A percentile compares a stretch with the other conserved stretches of the same genome.
phyloP scores from a whole-genome alignment of 2,113 vertebrate species.

The Mobula birostris region DNA sequence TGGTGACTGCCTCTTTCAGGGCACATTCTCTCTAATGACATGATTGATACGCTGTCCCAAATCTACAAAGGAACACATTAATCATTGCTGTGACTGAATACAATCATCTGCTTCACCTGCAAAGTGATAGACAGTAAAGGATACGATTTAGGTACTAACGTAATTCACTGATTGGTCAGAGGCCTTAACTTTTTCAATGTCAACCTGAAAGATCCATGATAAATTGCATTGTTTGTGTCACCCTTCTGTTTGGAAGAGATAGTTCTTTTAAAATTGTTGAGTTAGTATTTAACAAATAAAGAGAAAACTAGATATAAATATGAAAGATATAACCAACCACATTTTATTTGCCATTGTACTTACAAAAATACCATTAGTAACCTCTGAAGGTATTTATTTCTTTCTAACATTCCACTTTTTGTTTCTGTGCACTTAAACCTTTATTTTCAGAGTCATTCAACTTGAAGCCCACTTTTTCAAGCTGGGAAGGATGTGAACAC shows the following conservation, averaged over 20 bases:
- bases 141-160: constrained; percentile 83
- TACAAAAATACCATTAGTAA: neutral
- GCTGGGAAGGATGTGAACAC: neutral
- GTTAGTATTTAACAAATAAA: constrained; percentile 28
- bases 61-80: constrained; percentile 98
- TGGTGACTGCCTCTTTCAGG: constrained; percentile 98
- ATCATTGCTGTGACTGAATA: constrained; percentile 97
- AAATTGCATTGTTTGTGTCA: constrained; percentile 60
- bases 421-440: neutral
- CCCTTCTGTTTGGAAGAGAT: constrained; percentile 53
- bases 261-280: constrained; percentile 34
- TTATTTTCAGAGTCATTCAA: neutral
- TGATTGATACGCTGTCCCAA: constrained; percentile 99
- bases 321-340: neutral
- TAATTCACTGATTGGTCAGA: constrained; percentile 68
- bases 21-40: constrained; percentile 99
- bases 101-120: constrained; percentile 99
- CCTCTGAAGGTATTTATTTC: neutral
- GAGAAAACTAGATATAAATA: neutral
- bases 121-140: constrained; percentile 92
- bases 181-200: constrained; percentile 76
- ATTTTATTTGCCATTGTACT: neutral
- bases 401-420: neutral
- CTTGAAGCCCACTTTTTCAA: constrained; percentile 7
- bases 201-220: constrained; percentile 64